These are phyloP conservation scores for Andrena flavipes DNA, from an alignment of 2,888 invertebrate genomes.

Conservation along the genomic window DNA sequence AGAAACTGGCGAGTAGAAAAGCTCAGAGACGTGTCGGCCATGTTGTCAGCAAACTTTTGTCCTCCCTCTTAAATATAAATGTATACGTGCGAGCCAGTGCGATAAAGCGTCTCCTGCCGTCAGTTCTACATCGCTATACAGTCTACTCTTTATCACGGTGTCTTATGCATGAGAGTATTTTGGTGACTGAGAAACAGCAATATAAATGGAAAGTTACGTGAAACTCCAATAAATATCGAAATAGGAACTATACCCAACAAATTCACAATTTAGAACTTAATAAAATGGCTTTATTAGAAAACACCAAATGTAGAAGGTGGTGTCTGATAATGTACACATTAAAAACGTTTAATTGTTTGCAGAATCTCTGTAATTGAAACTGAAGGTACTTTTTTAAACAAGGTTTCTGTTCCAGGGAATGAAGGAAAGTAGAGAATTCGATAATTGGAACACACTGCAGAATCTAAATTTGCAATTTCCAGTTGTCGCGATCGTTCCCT, in stretches of 20 bases:
- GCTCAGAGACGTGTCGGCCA: conserved; percentile 72
- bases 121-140: conserved; percentile 57
- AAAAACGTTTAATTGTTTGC: too few species aligned
- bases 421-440: not conserved
- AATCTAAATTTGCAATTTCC: not conserved
- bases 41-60: conserved; percentile 75
- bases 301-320: too few species aligned
- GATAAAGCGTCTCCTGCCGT: conserved; percentile 67
- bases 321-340: too few species aligned
- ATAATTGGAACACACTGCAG: not conserved
- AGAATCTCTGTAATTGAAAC: not conserved
- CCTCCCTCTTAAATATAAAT: conserved; percentile 77
- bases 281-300: too few species aligned
- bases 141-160: conserved; percentile 42
- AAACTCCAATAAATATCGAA: not conserved
- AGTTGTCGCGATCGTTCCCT: not conserved
- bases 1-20: conserved; percentile 70
- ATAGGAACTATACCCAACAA: not conserved
- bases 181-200: not conserved
- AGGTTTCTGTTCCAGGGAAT: not conserved
- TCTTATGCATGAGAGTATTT: conserved; percentile 2
- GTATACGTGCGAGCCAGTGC: conserved; percentile 67
- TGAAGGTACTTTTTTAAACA: not conserved
- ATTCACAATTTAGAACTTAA: too few species aligned
- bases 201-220: not conserved